Conservation (phyloP, 2,888 invertebrate species). For the Seira sanloemensis region DNA sequence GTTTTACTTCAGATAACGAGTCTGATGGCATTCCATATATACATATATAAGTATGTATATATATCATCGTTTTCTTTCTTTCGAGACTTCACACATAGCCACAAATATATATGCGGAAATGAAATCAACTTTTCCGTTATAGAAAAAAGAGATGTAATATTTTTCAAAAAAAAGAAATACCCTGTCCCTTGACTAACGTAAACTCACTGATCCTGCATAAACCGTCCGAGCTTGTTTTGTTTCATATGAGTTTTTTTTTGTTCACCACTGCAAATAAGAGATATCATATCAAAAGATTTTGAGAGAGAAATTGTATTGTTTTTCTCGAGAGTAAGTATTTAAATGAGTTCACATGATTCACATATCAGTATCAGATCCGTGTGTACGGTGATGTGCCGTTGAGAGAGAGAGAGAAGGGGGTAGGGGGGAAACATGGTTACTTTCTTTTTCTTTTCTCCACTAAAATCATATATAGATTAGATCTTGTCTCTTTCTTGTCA, state of each 20-base stretch:
- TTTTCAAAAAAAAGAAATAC: not conserved
- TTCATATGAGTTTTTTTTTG: too few species aligned
- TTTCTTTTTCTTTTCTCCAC: not conserved
- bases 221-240: slow-evolving; percentile 4
- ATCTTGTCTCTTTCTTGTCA: not conserved
- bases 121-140: too few species aligned
- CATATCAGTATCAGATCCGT: not conserved
- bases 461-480: not conserved
- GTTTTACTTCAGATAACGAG: too few species aligned
- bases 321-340: too few species aligned
- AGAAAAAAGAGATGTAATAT: too few species aligned
- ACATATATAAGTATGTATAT: not conserved
- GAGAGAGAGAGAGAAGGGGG: too few species aligned
- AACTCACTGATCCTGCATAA: slow-evolving; percentile 52
- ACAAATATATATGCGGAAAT: too few species aligned
- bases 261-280: slow-evolving; percentile 1
- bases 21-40: slow-evolving; percentile 7
- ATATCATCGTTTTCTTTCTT: not conserved
- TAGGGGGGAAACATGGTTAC: not conserved
- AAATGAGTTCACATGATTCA: not conserved
- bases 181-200: slow-evolving; percentile 54
- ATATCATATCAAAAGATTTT: too few species aligned
- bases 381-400: slow-evolving; percentile 11
- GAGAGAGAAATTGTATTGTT: too few species aligned
- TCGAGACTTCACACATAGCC: slow-evolving; percentile 22